Evolutionary conservation across 2,797 vertebrate genomes (phyloP), one percentile per base, ranked within the genome.

Genomic region (Enteromius paludinosus): DNA sequence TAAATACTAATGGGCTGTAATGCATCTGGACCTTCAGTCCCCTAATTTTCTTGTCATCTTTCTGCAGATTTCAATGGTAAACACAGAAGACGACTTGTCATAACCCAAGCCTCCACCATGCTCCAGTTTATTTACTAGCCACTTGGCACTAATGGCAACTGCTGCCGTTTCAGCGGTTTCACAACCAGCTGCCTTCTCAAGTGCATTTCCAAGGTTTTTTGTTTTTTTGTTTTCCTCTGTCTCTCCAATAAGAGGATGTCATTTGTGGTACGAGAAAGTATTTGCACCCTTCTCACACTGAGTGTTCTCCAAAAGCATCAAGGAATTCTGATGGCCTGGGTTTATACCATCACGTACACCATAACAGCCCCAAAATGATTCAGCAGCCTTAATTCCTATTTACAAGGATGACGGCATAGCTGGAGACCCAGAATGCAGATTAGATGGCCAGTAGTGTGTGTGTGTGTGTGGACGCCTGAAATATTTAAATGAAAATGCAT

Each of bases 31-130:
- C 15, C 14, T 28, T 76, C 54, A 28, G 2, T 23, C 47, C 2
- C 15, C 8, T 33, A 18, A 45, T 65, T 64, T 38, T 18, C 6
- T 5, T 56, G 18, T 75, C 74, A 88, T 62, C 64, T 89, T 10
- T 86, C 35, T 79, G 25, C 94, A 99, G 98, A 98, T 99, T 92
- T 99, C 98, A 0, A 95, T 99, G 87, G 98, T 99, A 87, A 99
- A 97, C 94, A 99, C 98, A 93, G 98, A 99, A 2, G 98, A 99
- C 17, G 98, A 99, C 90, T 91, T 97, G 86, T 95, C 93, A 7
- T 99, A 96, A 98, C 94, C 75, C 49, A 80, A 62, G 41, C 35
- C 7, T 86, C 82, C 88, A 89, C 89, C 88, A 89, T 88, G 80
- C 87, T 79, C 20, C 54, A 89, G 87, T 90, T 78, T 89, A 90